Base-by-base conservation (phyloP, 2,888 invertebrate genomes). In the Poecilobothrus nobilitatus region DNA sequence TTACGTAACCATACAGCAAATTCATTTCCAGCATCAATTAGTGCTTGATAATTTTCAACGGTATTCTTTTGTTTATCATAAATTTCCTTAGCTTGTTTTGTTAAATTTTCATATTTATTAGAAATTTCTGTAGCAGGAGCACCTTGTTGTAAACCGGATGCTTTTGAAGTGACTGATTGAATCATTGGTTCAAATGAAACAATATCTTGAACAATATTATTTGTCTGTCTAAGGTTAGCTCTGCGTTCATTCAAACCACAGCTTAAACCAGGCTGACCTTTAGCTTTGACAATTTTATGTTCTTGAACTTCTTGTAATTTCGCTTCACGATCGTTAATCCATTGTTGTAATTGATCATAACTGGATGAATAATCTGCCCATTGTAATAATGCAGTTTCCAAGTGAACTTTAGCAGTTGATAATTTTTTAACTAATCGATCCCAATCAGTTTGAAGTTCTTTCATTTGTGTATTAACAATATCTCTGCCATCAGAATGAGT, bases 121-220 rank as follows among this genome's bases (percentile, higher is more conserved):
- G 94, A 92, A 70, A 97, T 95, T 83, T 95, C 95, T 33, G 93
- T 91, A 15, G 95, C 94, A 2, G 95, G 95, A 68, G 91, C 92
- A 71, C 92, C 92, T 83, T 94, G 93, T 82, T 92, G 91, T 74
- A 96, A 84, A 82, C 94, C 94, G 75, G 93, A 94, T 72, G 95
- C 96, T 84, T 96, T 97, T 68, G 91, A 92, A 68, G 94, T 90
- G 63, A 96, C 94, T 64, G 95, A 95, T 80, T 95, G 95, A 76
- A 97, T 95, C 93, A 97, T 95, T 67, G 96, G 96, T 81, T 97
- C 95, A 82, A 96, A 95, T 68, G 95, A 94, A 73, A 95, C 94
- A 78, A 97, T 96, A 82, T 97, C 97, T 83, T 96, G 95, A 64
- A 96, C 94, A 78, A 96, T 93, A 80, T 93, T 94, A 83, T 94